Base-by-base conservation (phyloP, 2,888 invertebrate species). In the Frankliniella fusca region DNA sequence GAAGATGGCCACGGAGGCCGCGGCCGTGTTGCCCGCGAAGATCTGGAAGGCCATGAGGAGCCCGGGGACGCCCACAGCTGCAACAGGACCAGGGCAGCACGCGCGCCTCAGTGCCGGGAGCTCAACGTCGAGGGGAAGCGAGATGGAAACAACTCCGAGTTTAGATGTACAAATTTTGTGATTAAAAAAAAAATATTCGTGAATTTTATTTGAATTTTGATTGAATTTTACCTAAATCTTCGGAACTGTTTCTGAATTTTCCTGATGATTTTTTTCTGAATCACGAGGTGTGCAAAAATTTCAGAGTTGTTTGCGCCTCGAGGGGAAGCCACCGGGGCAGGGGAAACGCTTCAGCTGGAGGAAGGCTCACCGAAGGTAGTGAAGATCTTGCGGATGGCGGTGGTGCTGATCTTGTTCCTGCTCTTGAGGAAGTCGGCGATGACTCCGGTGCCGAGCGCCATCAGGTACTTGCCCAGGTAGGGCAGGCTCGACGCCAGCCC, bases 401-500 rank as follows among this genome's bases (percentile, higher is more conserved):
- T 95, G 65, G 94, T 94, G 81, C 94, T 92, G 20, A 95, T 88
- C 84, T 90, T 91, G 49, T 93, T 93, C 82, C 90, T 92, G 82
- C 91, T 89, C 23, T 93, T 89, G 80, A 95, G 88, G 83, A 91
- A 90, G 88, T 95, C 95, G 0, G 95, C 95, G 83, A 95, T 87
- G 83, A 91, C 92, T 0, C 95, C 94, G 0, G 94, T 93, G 2
- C 91, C 89, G 7, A 95, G 88, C 0, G 95, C 95, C 90, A 95
- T 95, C 5, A 93, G 87, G 87, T 95, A 95, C 89, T 95, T 96
- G 87, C 95, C 95, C 84, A 96, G 89, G 89, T 96, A 96, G 0
- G 96, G 96, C 81, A 96, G 90, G 80, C 96, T 95, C 0, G 95
- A 95, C 70, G 95, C 90, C 0, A 95, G 89, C 1, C 96, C 95